Base-by-base conservation (phyloP, 2,113 vertebrate species). In the Budorcas taxicolor region DNA sequence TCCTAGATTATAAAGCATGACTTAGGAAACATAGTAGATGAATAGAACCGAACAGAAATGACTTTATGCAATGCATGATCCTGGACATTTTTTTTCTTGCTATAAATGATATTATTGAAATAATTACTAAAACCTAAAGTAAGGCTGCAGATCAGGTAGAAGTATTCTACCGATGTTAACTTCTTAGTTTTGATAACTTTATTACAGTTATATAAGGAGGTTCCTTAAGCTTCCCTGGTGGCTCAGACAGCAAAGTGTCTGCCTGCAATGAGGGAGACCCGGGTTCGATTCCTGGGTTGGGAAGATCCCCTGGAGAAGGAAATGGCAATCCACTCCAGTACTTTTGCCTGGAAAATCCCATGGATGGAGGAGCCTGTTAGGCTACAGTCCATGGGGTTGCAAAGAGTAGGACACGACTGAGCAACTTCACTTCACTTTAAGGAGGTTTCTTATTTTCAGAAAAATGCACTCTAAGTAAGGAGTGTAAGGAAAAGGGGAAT, bases 271-370 rank as follows among this genome's bases (percentile, higher is more conserved):
- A 57, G 55, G 55, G 55, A 57, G 55, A 11, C 9, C 53, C 3
- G 0, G 55, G 55, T 57, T 57, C 1, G 3, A 57, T 57, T 57
- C 9, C 23, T 25, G 55, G 55, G 23, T 25, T 0, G 0, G 55
- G 23, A 57, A 4, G 23, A 11, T 25, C 55, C 23, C 23, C 55
- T 57, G 55, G 55, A 25, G 55, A 57, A 57, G 55, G 55, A 57
- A 57, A 57, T 10, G 9, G 23, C 23, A 58, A 27, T 27, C 57
- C 25, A 58, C 55, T 27, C 10, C 57, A 58, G 1, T 25, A 58
- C 57, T 27, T 25, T 58, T 58, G 23, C 57, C 57, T 27, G 25
- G 10, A 58, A 27, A 58, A 12, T 27, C 25, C 57, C 25, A 1
- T 27, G 57, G 57, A 58, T 1, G 4, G 23, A 58, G 10, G 57